Evolutionary conservation across 2,888 invertebrate genomes (phyloP).

Genomic region (Corythucha ciliata): DNA sequence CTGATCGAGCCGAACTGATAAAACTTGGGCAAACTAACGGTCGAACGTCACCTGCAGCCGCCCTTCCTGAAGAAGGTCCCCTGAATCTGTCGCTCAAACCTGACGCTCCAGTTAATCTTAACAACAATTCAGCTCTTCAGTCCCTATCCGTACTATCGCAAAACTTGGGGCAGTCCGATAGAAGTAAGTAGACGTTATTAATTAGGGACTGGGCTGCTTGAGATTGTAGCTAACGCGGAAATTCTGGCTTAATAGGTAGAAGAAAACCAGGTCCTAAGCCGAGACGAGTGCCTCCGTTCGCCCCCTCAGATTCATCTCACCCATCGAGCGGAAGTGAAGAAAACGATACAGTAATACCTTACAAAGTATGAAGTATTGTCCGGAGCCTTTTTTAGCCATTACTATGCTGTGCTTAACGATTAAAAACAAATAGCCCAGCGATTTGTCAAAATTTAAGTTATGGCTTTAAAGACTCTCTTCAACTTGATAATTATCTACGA

Average conservation of each 20-base stretch:
- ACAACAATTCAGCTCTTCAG: constrained; percentile 33
- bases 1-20: constrained; percentile 68
- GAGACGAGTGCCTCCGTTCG: constrained; percentile 46
- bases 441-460: too few species aligned
- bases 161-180: constrained; percentile 40
- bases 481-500: too few species aligned
- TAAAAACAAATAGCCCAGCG: too few species aligned
- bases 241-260: constrained; percentile 56
- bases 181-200: too few species aligned
- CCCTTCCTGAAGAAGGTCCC: constrained; percentile 52
- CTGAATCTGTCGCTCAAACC: constrained; percentile 76
- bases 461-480: too few species aligned
- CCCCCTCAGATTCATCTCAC: constrained; percentile 50
- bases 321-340: constrained; percentile 44
- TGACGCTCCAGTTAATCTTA: constrained; percentile 33
- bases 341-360: constrained; percentile 30
- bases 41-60: constrained; percentile 19
- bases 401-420: neutral
- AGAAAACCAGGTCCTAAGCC: constrained; percentile 67
- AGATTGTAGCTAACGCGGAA: neutral
- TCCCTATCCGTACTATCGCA: constrained; percentile 34
- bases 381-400: neutral
- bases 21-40: constrained; percentile 59
- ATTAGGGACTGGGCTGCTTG: neutral
- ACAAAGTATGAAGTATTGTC: constrained; percentile 26